These are phyloP conservation scores for Hemitrygon akajei DNA, from an alignment of 2,797 vertebrate species.

Conservation along the genomic window DNA sequence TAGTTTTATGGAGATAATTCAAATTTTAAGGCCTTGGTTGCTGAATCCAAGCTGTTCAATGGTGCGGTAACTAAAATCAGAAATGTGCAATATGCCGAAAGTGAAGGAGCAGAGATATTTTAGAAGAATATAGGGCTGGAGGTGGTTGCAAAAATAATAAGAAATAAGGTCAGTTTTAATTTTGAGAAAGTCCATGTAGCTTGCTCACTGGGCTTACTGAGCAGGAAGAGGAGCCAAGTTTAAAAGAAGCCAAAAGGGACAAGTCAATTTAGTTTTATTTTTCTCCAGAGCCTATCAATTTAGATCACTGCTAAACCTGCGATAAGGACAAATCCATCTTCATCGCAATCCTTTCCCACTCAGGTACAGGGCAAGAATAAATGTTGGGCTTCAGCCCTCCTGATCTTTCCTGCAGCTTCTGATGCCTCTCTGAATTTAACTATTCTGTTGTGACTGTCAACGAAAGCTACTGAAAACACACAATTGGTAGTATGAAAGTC, in stretches of 20 bases:
- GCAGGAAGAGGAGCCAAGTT: background rate
- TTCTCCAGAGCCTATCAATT: background rate
- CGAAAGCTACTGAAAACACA: no score
- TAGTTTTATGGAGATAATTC: background rate
- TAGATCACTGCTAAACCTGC: background rate
- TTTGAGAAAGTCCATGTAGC: background rate
- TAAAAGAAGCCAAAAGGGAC: background rate
- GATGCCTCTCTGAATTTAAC: no score
- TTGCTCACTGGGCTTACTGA: background rate
- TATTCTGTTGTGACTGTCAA: no score
- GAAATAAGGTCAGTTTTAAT: background rate
- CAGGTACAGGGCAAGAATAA: no score
- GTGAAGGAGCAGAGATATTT: background rate
- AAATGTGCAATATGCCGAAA: background rate
- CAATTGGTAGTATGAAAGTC: no score
- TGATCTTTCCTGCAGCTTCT: no score
- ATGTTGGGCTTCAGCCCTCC: no score
- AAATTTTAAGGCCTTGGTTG: background rate
- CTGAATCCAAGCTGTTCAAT: background rate
- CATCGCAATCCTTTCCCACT: no score
- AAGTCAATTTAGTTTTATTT: background rate
- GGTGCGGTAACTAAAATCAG: background rate
- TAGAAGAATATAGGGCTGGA: background rate
- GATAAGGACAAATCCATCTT: no score
- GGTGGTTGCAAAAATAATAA: background rate